Evolutionary conservation across 64 coral and sea anemone species (phyloP), one percentile per base, ranked within the genome.

Genomic region (Pocillopora damicornis): DNA sequence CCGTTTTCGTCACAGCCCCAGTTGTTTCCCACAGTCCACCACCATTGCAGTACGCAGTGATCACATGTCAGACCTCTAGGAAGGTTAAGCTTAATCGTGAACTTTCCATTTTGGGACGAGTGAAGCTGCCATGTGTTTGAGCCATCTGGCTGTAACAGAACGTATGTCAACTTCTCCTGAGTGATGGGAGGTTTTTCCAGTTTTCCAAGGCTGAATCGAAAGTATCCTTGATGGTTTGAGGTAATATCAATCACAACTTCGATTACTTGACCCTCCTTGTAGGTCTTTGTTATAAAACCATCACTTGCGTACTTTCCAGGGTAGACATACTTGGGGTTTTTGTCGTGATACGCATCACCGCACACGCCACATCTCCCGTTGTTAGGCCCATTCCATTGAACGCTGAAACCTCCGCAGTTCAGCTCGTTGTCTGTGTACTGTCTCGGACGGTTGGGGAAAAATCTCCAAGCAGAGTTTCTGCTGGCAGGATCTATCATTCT

Each of bases 361-460:
- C 94, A 95, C 1, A 95, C 90, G 2, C 94, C 94, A 58, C 94
- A 95, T 61, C 71, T 80, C 8, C 94, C 94, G 1, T 87, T 78
- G 75, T 89, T 86, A 4, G 42, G 42, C 10, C 13, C 75, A 6
- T 58, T 61, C 94, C 94, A 95, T 15, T 95, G 94, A 9, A 74
- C 74, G 10, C 34, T 71, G 14, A 80, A 81, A 11, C 91, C 91
- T 35, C 91, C 91, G 22, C 91, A 93, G 77, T 92, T 90, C 51
- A 90, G 60, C 73, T 90, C 73, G 56, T 93, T 97, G 56, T 95
- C 90, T 14, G 59, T 89, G 65, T 64, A 95, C 7, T 94, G 83
- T 37, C 10, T 17, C 0, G 89, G 93, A 42, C 73, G 64, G 22
- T 61, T 76, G 18, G 23, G 6, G 34, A 79, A 91, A 51, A 20